phyloP scores from a whole-genome alignment of 2,888 invertebrate genomes.

The Xestia c-nigrum region DNA sequence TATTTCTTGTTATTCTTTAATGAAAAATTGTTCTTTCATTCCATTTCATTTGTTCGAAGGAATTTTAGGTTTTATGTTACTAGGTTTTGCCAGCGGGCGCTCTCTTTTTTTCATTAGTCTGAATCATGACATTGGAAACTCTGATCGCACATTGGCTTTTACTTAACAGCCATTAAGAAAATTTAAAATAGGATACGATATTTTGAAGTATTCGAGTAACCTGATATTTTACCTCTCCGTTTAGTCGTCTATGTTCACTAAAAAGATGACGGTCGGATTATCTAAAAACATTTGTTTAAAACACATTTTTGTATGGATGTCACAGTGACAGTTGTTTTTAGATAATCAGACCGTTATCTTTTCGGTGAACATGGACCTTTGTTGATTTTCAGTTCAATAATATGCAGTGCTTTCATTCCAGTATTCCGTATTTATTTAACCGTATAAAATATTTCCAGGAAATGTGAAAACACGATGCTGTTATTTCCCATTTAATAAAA shows the following conservation, averaged over 20 bases:
- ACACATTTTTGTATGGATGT: too few species aligned
- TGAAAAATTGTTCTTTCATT: not conserved
- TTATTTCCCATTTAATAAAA: not conserved
- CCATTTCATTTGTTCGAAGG: not conserved
- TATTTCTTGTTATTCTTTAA: not conserved
- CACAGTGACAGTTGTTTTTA: too few species aligned
- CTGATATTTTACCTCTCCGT: not conserved
- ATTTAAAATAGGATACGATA: not conserved
- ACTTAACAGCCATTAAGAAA: not conserved
- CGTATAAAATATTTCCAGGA: not conserved
- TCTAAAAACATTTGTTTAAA: too few species aligned
- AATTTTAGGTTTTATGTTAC: not conserved
- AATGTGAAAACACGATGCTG: not conserved
- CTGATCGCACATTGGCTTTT: too few species aligned
- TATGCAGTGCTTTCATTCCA: not conserved
- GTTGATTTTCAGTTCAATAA: not conserved
- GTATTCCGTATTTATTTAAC: not conserved
- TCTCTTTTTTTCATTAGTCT: not conserved
- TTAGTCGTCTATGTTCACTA: too few species aligned
- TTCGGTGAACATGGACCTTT: too few species aligned
- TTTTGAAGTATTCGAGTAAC: not conserved
- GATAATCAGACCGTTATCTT: too few species aligned
- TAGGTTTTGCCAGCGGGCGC: too few species aligned
- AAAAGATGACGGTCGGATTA: too few species aligned
- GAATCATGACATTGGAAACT: not conserved